Evolutionary conservation across 1,140 invertebrate genomes (phyloP).

Genomic region (Pectinophora gossypiella): DNA sequence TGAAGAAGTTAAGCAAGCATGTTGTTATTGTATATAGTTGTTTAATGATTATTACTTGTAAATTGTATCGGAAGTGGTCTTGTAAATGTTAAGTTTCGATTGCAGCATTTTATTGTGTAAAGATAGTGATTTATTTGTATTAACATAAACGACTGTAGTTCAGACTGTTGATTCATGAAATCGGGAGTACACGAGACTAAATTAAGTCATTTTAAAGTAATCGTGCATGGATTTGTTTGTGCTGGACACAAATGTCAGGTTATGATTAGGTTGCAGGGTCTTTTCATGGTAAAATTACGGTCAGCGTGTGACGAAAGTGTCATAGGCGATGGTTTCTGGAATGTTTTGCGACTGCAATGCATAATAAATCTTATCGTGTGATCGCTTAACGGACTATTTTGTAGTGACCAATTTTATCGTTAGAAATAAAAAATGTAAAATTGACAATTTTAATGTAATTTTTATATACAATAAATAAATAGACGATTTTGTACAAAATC

Average conservation of each 20-base stretch:
- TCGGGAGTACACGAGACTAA: not conserved
- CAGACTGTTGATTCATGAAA: not conserved
- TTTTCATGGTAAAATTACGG: slow-evolving; percentile 15
- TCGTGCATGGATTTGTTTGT: not conserved
- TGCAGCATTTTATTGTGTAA: not conserved
- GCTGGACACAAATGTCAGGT: not conserved
- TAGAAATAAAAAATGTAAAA: slow-evolving; percentile 66
- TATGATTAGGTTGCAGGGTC: slow-evolving; percentile 9
- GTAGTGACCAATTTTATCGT: slow-evolving; percentile 73
- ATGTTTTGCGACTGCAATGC: slow-evolving; percentile 52
- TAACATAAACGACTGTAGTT: not conserved
- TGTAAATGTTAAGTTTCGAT: not conserved
- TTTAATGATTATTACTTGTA: slow-evolving; percentile 9
- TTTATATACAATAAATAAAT: slow-evolving; percentile 72
- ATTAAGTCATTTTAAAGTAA: not conserved
- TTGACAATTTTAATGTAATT: slow-evolving; percentile 74
- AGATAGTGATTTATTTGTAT: not conserved
- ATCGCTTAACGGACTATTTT: slow-evolving; percentile 70
- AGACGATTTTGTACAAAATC: slow-evolving; percentile 65
- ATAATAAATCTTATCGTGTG: slow-evolving; percentile 59
- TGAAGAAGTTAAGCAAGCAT: slow-evolving; percentile 3
- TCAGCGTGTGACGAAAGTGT: slow-evolving; percentile 16
- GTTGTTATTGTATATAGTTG: slow-evolving; percentile 27
- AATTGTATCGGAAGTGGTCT: not conserved
- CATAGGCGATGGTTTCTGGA: slow-evolving; percentile 24